Evolutionary conservation across 2,113 vertebrate genomes (phyloP).

Genomic region (Todiramphus saurophagus): DNA sequence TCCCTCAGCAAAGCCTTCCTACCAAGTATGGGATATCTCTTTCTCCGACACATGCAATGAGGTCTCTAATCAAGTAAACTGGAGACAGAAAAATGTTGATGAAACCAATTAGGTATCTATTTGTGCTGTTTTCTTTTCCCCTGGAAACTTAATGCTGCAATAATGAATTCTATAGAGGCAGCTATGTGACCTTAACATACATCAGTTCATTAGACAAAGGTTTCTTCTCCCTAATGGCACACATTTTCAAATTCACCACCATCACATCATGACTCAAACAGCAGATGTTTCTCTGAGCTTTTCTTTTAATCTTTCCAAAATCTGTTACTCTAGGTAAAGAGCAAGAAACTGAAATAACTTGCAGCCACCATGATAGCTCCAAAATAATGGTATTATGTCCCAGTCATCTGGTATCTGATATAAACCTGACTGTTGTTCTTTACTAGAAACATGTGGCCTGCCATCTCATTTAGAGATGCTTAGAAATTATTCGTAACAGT

Average conservation of each 20-base stretch:
- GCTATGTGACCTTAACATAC: slow-evolving; percentile 18
- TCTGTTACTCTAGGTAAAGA: background rate
- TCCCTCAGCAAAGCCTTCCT: background rate
- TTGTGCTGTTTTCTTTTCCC: background rate
- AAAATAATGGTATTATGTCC: background rate
- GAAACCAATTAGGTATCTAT: background rate
- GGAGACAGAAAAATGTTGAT: background rate
- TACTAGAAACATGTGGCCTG: background rate
- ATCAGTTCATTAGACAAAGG: slow-evolving; percentile 26
- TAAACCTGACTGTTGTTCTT: background rate
- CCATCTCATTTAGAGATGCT: background rate
- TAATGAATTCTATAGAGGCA: background rate
- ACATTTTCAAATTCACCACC: slow-evolving; percentile 9
- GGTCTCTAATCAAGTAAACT: background rate
- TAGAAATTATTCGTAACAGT: background rate
- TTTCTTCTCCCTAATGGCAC: background rate
- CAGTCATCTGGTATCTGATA: background rate
- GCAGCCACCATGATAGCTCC: background rate
- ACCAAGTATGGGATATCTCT: background rate
- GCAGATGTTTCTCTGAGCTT: slow-evolving; percentile 34
- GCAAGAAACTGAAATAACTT: slow-evolving; percentile 4
- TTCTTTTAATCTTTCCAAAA: background rate
- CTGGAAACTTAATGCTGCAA: background rate
- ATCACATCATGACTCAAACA: slow-evolving; percentile 44
- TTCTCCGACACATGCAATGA: background rate